Evolutionary conservation across 2,797 vertebrate species (phyloP), one percentile per base, ranked within the genome.

Genomic region (Psittacula derbiana): DNA sequence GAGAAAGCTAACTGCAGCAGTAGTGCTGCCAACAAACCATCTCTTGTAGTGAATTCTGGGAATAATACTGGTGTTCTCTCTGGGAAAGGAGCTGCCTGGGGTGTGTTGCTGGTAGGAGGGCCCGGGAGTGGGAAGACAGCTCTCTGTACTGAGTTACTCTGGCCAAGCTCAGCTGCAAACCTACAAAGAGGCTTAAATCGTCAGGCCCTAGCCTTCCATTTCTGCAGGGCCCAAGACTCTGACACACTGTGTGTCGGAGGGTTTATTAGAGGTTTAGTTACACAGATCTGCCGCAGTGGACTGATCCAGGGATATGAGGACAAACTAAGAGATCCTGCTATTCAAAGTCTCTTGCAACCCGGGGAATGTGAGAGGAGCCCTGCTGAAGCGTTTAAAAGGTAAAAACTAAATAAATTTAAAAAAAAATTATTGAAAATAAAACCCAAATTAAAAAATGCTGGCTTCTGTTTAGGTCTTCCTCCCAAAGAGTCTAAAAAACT

Each of bases 341-440:
- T 98, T 87, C 99, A 99, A 91, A 98, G 97, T 90, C 94, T 98
- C n/a, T 94, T 99, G 95, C 98, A 99, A 84, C 98, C 98, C 0
- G 99, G 99, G 18, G 99, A 99, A 88, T 99, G 99, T 31, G 99
- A 99, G 98, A 98, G 99, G 97, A 99, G 99, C 97, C 99, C 99
- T 40, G 98, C 98, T 0, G 99, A 99, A 98, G 99, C 99, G 4
- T 99, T 99, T 98, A 99, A 99, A 97, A 99, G 99, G 99, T 99
- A 98, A 97, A 92, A 81, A n/a, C 8, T 58, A 36, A 36, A 25
- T 25, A 70, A 81, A 74, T 21, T 36, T 1, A 4, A 61, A 40
- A 58, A 58, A 4, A 6, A 7, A 0, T 36, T 74, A 36, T 21
- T 1, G 1, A 75, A 72, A 92, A 43, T 19, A 69, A 80, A 69